Conservation (phyloP, 2,797 vertebrate species). For the Acipenser ruthenus region DNA sequence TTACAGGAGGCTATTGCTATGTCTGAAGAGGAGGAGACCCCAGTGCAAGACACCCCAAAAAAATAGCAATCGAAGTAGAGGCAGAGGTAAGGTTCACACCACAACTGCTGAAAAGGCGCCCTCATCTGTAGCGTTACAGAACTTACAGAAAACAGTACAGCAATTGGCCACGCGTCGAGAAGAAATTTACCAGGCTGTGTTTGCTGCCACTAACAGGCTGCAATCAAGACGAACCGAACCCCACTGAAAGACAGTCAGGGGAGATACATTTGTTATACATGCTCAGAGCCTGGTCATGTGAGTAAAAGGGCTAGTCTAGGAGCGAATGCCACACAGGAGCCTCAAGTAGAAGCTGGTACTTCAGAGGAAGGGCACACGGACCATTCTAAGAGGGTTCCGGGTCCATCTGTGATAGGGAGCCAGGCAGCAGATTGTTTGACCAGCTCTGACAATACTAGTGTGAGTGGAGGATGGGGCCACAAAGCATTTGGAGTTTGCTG, state of each 20-base stretch:
- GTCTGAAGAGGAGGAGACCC: constrained; percentile 21
- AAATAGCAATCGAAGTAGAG: neutral
- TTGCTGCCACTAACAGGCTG: neutral
- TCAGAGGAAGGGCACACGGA: no score
- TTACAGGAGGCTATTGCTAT: constrained; percentile 20
- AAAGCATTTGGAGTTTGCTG: no score
- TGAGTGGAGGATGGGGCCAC: no score
- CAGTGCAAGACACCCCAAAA: neutral
- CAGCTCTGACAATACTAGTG: no score
- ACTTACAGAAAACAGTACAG: constrained; percentile 18
- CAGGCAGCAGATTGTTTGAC: no score
- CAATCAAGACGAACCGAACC: neutral
- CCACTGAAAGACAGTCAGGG: constrained; percentile 14
- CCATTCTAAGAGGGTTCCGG: no score
- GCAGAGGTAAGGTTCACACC: constrained; percentile 4
- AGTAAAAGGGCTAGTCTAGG: no score
- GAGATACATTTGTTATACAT: constrained; percentile 12
- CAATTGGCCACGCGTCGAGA: constrained; percentile 16
- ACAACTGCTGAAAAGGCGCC: neutral
- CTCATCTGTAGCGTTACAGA: neutral
- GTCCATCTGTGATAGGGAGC: no score
- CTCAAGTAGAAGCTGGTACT: no score
- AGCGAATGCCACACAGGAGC: no score
- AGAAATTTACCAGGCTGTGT: constrained; percentile 11
- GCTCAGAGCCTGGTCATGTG: constrained; percentile 13